phyloP scores from a whole-genome alignment of 2,113 vertebrate species.

The Zootoca vivipara region DNA sequence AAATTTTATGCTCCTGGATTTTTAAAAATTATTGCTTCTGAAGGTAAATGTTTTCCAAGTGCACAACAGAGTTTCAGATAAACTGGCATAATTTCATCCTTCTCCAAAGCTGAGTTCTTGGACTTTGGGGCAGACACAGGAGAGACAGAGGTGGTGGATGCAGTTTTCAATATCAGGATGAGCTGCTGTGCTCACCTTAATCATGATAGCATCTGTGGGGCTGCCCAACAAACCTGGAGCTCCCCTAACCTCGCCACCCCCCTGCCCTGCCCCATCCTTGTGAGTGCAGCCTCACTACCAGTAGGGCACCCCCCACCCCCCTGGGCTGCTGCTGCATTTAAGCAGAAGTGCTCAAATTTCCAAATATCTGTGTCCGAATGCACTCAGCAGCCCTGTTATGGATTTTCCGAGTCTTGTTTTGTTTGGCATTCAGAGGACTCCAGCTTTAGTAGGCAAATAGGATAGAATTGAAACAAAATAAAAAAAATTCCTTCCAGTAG shows the following conservation, averaged over 20 bases:
- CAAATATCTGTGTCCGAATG: too few relatives aligned
- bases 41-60: neutral
- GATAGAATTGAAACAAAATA: too few relatives aligned
- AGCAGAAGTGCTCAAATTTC: too few relatives aligned
- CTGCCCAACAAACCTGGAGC: too few relatives aligned
- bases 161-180: neutral
- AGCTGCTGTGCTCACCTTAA: neutral
- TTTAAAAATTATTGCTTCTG: neutral
- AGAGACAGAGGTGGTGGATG: neutral
- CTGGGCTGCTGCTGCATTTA: too few relatives aligned
- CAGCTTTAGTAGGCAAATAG: too few relatives aligned
- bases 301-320: neutral
- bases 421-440: too few relatives aligned
- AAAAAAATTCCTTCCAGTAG: too few relatives aligned
- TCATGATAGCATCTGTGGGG: neutral
- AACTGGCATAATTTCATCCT: neutral
- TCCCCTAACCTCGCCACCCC: too few relatives aligned
- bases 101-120: neutral
- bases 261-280: too few relatives aligned
- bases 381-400: too few relatives aligned
- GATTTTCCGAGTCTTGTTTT: too few relatives aligned
- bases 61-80: neutral
- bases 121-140: neutral
- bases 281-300: neutral
- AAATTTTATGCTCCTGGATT: neutral